Evolutionary conservation across 1,140 invertebrate genomes (phyloP), one percentile per base, ranked within the genome.

Genomic region (Nasonia vitripennis): DNA sequence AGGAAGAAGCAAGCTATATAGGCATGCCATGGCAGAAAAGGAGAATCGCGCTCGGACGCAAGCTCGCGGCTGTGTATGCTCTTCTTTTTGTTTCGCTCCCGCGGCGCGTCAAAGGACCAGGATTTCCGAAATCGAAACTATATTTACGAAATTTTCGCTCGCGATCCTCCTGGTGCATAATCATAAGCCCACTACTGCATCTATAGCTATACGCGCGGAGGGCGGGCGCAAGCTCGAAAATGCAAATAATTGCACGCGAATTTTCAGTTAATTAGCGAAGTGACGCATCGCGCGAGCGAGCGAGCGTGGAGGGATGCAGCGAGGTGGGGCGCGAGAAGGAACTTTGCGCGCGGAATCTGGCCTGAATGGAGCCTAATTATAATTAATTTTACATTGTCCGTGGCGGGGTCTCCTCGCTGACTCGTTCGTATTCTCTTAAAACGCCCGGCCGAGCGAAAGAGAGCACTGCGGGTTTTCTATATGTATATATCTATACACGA

Each of bases 361-460:
- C 12, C 85, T 89, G 87, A 91, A 90, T 90, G 84, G 88, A 87
- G 86, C 89, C 89, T 90, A 91, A 91, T 91, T 89, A 89, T 90
- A 89, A 91, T 91, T 90, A 91, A 91, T 91, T 90, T 88, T 88
- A 88, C 88, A 90, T 91, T 90, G 90, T 91, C 89, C 87, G 84
- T 83, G 81, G 84, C 80, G 12, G 31, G 6, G 20, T n/a, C 31
- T 73, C 75, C n/a, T 20, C 41, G 68, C 83, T 81, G 48, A 81
- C 84, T 86, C 73, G 62, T 77, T 85, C 84, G 27, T 86, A 81
- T 77, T 82, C 80, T 78, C 84, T 78, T 74, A 62, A 79, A 37
- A 27, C 55, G 10, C n/a, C n/a, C n/a, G n/a, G n/a, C 23, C 34
- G n/a, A 2, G 71, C 27, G 45, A 55, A 45, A 73, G 62, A 73